Base-by-base conservation (phyloP, 2,113 vertebrate species). In the Hyaena hyaena region DNA sequence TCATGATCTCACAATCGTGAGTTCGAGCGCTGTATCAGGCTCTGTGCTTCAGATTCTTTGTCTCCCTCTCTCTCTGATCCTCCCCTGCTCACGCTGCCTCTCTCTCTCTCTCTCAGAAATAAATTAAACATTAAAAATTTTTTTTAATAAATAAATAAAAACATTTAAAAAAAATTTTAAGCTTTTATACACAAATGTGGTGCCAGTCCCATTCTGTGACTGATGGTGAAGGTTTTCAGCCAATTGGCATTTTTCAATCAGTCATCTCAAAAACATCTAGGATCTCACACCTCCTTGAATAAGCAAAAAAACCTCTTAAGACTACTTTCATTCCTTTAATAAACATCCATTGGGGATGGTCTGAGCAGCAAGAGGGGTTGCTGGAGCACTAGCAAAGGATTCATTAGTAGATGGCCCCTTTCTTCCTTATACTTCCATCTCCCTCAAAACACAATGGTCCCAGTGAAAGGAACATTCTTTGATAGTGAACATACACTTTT, bases 201-300 rank as follows among this genome's bases (percentile, higher is more conserved):
- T 63, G 14, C 53, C 68, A 45, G 14, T 33, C 26, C 76, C 7
- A 31, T 31, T 81, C 50, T 43, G 4, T 88, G 39, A 19, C 1
- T n/a, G 24, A 15, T 5, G 16, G 9, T 28, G 2, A 69, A 55
- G 12, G 19, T 89, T 93, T 87, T 48, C 21, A 19, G 53, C 14
- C n/a, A 65, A 17, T 31, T 45, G 28, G 31, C 39, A 39, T 31
- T 26, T 90, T 93, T 88, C 26, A 39, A 63, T 33, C 68, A 73
- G 77, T 83, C 31, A 73, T 66, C 39, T 86, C 43, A 82, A 65
- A 95, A 61, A 28, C 35, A 77, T 33, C 45, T 24, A 55, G 76
- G 63, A 65, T 69, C 69, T 10, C 74, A 31, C 48, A 35, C 1
- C 43, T 53, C 61, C 24, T 33, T 0, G 0, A 6, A 33, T 50